A percentile compares a stretch with the other conserved stretches of the same genome.
phyloP scores from a whole-genome alignment of 2,113 vertebrate genomes.

The Nothoprocta perdicaria region DNA sequence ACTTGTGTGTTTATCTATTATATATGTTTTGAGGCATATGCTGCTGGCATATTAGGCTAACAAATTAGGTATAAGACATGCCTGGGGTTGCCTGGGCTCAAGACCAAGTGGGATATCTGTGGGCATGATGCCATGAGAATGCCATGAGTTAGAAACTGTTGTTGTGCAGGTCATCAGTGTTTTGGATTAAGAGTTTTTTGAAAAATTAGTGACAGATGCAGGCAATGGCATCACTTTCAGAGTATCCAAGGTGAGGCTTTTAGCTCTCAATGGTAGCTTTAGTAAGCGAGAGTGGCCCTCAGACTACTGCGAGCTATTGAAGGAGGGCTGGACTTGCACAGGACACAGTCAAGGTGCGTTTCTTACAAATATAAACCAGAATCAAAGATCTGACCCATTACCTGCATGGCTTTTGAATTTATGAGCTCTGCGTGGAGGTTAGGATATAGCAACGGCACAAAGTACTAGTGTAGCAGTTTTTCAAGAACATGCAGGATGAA shows the following conservation, averaged over 20 bases:
- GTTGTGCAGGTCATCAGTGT: not conserved
- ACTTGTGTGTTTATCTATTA: not conserved
- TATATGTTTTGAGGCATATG: not conserved
- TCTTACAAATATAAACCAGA: not conserved
- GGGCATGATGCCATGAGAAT: no score
- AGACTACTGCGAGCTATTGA: not conserved
- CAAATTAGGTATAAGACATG: not conserved
- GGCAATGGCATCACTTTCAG: not conserved
- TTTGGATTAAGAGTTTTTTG: not conserved
- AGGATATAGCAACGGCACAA: not conserved
- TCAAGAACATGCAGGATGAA: not conserved
- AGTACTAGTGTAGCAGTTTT: not conserved
- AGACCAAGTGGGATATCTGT: not conserved
- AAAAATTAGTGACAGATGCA: accelerated
- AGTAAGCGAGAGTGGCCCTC: not conserved
- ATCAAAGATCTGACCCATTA: conserved; percentile 7
- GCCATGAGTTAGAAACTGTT: not conserved
- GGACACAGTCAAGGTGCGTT: not conserved
- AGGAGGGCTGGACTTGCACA: not conserved
- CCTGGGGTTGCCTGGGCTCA: not conserved
- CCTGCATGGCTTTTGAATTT: conserved; percentile 16
- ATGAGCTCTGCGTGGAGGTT: not conserved
- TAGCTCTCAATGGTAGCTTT: not conserved
- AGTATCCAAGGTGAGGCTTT: not conserved
- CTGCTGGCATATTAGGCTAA: not conserved